phyloP scores from a whole-genome alignment of 2,888 invertebrate species.

The Leptarthrus brevirostris region DNA sequence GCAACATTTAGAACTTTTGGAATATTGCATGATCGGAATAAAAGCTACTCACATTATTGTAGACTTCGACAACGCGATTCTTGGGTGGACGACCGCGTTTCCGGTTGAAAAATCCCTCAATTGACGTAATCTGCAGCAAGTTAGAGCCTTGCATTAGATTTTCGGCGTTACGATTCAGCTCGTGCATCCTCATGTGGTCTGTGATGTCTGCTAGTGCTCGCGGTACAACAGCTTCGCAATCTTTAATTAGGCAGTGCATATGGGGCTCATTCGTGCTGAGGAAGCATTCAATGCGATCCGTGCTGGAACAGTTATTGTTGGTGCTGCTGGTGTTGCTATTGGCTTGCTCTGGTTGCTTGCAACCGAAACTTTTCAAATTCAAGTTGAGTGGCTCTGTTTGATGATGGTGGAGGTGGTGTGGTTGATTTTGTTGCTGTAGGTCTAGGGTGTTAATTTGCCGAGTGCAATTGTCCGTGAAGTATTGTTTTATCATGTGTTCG shows the following conservation, averaged over 20 bases:
- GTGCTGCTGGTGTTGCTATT: neutral
- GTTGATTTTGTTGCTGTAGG: conserved; percentile 29
- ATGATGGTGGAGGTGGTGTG: conserved; percentile 21
- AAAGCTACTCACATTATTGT: conserved; percentile 80
- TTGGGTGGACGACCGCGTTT: conserved; percentile 97
- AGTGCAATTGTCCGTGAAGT: conserved; percentile 55
- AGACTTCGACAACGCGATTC: conserved; percentile 92
- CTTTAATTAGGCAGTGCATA: conserved; percentile 57
- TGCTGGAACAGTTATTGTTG: neutral
- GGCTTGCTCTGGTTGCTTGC: neutral
- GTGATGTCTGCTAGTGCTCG: conserved; percentile 56
- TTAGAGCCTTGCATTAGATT: conserved; percentile 54
- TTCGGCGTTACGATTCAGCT: conserved; percentile 52
- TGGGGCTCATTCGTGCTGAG: conserved; percentile 53
- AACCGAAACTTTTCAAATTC: conserved; percentile 45
- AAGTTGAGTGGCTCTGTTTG: conserved; percentile 54
- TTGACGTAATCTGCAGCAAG: conserved; percentile 71
- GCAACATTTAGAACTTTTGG: too few relatives aligned
- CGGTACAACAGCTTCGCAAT: conserved; percentile 57
- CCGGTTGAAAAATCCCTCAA: conserved; percentile 92
- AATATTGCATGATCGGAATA: neutral
- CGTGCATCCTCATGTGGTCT: conserved; percentile 57
- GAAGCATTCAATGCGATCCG: conserved; percentile 34
- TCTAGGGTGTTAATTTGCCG: conserved; percentile 37
- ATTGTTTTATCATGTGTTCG: conserved; percentile 55